A percentile compares a stretch with the other conserved stretches of the same genome.
Conservation (phyloP, 64 coral and sea anemone genomes). For the Acropora yongei region DNA sequence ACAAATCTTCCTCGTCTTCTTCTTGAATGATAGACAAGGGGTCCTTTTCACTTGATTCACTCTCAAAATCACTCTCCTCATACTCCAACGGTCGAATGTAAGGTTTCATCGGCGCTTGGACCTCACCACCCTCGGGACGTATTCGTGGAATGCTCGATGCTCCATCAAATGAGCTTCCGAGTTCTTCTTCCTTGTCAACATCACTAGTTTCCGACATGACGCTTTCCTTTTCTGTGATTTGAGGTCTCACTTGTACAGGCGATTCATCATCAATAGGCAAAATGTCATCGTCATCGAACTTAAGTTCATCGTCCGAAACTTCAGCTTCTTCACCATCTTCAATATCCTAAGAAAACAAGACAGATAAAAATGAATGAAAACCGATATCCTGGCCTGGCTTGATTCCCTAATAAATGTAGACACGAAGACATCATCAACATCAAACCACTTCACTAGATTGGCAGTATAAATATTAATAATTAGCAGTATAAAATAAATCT, state of each 20-base stretch:
- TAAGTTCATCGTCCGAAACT: not conserved
- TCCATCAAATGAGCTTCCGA: constrained; percentile 33
- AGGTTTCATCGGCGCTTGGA: constrained; percentile 6
- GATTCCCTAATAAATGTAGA: not conserved
- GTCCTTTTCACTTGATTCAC: constrained; percentile 41
- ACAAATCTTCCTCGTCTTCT: constrained; percentile 51
- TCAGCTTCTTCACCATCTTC: not conserved
- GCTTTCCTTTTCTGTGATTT: not conserved
- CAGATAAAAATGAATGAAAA: not conserved
- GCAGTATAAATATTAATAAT: no score
- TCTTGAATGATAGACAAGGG: constrained; percentile 67
- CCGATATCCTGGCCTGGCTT: not conserved
- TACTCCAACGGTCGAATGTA: constrained; percentile 49
- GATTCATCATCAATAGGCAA: constrained; percentile 1
- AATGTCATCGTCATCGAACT: not conserved
- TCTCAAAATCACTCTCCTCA: constrained; percentile 57
- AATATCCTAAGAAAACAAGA: not conserved
- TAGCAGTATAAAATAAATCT: no score
- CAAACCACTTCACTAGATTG: no score
- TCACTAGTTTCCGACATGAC: constrained; percentile 31
- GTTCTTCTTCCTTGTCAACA: constrained; percentile 61
- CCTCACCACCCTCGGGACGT: not conserved
- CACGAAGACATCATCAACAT: no score
- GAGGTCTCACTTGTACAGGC: not conserved
- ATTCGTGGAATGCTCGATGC: constrained; percentile 34